Conservation (phyloP, 1,140 invertebrate genomes). For the Heliothis subflexa region DNA sequence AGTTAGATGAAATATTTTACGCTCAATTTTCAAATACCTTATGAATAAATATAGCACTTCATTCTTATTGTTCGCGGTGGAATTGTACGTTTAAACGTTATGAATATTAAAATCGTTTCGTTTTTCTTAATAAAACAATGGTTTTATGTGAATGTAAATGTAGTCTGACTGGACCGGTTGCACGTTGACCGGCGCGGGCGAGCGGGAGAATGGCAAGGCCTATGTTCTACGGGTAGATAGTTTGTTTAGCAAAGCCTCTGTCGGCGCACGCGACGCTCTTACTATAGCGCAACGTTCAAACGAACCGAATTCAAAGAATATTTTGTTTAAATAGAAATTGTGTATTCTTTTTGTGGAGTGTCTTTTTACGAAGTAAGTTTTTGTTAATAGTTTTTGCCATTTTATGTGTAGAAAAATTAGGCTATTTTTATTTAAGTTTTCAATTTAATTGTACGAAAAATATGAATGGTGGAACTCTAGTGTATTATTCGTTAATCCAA, state of each 20-base stretch:
- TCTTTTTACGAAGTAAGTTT: conserved; percentile 24
- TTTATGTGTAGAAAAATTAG: too few relatives aligned
- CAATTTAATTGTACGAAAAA: too few relatives aligned
- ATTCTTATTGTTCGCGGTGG: conserved; percentile 2
- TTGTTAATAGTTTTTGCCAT: background rate
- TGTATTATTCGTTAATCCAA: too few relatives aligned
- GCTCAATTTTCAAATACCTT: conserved; percentile 21
- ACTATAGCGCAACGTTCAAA: conserved; percentile 14
- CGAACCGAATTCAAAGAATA: conserved; percentile 11
- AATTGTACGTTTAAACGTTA: conserved; percentile 3
- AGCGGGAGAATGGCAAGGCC: conserved; percentile 56
- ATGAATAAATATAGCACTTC: conserved; percentile 22
- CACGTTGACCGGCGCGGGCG: conserved; percentile 6
- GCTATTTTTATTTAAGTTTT: too few relatives aligned
- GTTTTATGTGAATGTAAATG: conserved; percentile 21
- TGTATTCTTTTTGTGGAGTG: conserved; percentile 30
- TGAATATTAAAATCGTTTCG: background rate
- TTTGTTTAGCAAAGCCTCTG: conserved; percentile 56
- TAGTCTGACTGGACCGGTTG: conserved; percentile 50
- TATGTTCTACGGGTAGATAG: conserved; percentile 43
- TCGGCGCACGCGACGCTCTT: conserved; percentile 54
- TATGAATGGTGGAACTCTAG: too few relatives aligned
- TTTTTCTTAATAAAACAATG: background rate
- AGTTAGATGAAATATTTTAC: conserved; percentile 21
- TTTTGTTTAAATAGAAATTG: background rate